These are phyloP conservation scores for Syngnathus typhle DNA, from an alignment of 2,113 vertebrate species.

Conservation along the genomic window DNA sequence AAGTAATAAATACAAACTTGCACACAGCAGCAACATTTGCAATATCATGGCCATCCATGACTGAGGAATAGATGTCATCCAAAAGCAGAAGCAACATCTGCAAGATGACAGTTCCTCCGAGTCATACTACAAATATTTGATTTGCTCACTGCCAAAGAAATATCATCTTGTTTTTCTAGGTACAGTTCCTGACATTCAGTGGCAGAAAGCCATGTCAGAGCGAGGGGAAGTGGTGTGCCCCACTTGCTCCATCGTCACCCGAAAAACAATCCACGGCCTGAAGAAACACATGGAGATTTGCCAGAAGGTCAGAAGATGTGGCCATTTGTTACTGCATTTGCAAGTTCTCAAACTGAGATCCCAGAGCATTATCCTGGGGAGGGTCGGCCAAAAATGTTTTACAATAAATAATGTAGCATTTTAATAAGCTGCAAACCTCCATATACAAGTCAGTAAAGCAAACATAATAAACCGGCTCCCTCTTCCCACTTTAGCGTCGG, in stretches of 20 bases:
- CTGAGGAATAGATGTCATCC: background rate
- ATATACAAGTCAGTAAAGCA: too few species aligned
- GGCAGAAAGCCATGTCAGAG: constrained; percentile 84
- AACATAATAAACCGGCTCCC: too few species aligned
- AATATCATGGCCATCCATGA: background rate
- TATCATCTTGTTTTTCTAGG: constrained; percentile 37
- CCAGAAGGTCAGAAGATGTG: constrained; percentile 78
- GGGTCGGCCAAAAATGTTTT: too few species aligned
- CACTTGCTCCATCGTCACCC: constrained; percentile 83
- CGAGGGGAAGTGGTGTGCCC: constrained; percentile 87
- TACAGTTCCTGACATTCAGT: constrained; percentile 77
- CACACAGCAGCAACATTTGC: background rate
- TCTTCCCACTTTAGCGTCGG: too few species aligned
- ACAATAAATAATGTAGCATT: too few species aligned
- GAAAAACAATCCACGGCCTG: constrained; percentile 87
- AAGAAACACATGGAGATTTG: constrained; percentile 98
- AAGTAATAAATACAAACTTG: background rate
- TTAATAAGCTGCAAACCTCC: too few species aligned
- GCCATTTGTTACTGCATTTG: background rate
- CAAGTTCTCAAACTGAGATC: background rate
- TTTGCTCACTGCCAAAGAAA: constrained; percentile 6
- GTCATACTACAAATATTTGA: background rate
- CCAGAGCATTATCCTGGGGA: too few species aligned
- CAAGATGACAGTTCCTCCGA: background rate
- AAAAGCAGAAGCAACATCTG: background rate